phyloP scores from a whole-genome alignment of 2,888 invertebrate genomes.

The Rhyacophila evoluta region DNA sequence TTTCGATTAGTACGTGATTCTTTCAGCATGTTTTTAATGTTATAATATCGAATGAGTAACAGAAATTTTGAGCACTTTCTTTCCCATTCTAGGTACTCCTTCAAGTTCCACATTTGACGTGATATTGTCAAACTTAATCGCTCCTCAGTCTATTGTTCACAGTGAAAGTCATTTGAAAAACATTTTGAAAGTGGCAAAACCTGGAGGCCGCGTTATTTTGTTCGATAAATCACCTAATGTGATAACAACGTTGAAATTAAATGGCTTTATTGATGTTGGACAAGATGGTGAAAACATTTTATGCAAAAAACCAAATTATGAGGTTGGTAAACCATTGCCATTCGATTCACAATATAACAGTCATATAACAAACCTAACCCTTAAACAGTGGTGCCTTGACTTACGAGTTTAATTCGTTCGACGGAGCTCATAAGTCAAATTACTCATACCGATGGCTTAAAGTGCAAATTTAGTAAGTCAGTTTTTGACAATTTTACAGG shows the following conservation, averaged over 20 bases:
- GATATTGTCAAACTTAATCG: constrained; percentile 69
- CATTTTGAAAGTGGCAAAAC: constrained; percentile 73
- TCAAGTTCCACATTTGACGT: constrained; percentile 73
- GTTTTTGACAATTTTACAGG: no score
- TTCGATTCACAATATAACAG: no score
- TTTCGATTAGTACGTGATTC: constrained; percentile 70
- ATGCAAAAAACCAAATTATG: constrained; percentile 78
- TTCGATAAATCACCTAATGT: constrained; percentile 65
- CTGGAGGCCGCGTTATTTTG: constrained; percentile 72
- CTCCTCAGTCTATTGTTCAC: constrained; percentile 64
- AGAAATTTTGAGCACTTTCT: background rate
- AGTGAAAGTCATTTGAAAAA: constrained; percentile 68
- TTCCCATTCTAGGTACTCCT: constrained; percentile 66
- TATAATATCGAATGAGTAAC: background rate
- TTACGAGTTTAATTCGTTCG: no score
- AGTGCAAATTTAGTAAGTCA: no score
- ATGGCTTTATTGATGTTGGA: constrained; percentile 72
- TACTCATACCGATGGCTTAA: no score
- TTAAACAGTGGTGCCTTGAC: no score
- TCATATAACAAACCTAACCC: no score
- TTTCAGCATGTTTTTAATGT: background rate
- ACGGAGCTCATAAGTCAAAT: no score
- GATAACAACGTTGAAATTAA: constrained; percentile 71
- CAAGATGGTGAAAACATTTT: constrained; percentile 60
- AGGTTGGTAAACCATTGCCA: constrained; percentile 62